phyloP scores from a whole-genome alignment of 2,113 vertebrate species.

The Struthidea cinerea region DNA sequence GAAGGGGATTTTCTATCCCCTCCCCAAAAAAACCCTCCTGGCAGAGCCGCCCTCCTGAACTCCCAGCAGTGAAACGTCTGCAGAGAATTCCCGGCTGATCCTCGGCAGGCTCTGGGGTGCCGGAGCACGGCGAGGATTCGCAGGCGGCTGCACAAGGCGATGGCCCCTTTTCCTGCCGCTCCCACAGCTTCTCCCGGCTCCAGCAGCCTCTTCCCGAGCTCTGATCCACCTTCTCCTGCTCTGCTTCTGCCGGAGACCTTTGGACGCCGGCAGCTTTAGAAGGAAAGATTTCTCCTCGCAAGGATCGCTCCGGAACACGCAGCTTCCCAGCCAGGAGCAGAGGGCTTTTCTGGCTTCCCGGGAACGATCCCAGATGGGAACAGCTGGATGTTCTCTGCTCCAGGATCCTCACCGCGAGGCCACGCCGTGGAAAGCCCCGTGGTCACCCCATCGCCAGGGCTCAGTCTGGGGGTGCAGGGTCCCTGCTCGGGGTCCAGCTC shows the following conservation, averaged over 20 bases:
- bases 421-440: background rate
- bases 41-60: background rate
- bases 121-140: background rate
- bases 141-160: background rate
- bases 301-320: background rate
- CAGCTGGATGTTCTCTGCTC: background rate
- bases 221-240: background rate
- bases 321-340: background rate
- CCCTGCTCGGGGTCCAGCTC: background rate
- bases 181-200: background rate
- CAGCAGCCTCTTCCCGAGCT: background rate
- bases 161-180: background rate
- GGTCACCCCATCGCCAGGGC: background rate
- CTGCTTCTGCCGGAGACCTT: background rate
- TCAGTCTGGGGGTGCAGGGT: rapidly evolving
- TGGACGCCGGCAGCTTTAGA: background rate
- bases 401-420: background rate
- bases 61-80: background rate
- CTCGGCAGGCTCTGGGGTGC: background rate
- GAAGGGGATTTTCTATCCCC: background rate
- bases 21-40: background rate
- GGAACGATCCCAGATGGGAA: background rate
- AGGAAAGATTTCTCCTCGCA: background rate
- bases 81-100: background rate
- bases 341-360: background rate